A percentile compares a stretch with the other conserved stretches of the same genome.
These are phyloP conservation scores for Varanus salvator DNA, from an alignment of 2,113 vertebrate species.

Conservation along the genomic window DNA sequence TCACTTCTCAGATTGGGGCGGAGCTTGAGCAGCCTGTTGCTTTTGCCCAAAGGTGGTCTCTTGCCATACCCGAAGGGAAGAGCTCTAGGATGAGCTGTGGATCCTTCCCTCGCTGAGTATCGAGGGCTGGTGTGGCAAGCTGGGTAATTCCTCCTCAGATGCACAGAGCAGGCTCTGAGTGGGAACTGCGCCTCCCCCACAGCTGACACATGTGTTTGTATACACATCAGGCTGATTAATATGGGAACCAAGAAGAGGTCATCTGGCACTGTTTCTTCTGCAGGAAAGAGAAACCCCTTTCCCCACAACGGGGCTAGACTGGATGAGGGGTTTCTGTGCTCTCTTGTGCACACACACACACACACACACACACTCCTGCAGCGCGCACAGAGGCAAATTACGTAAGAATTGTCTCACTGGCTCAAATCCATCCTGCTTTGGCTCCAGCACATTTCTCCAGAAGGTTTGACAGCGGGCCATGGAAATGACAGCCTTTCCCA, in stretches of 20 bases:
- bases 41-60: not conserved
- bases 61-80: not conserved
- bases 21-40: not conserved
- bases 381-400: not conserved
- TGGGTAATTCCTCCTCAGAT: slow-evolving; percentile 12
- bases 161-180: not conserved
- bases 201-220: not conserved
- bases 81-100: not conserved
- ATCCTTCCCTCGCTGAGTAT: not conserved
- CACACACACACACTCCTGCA: not conserved
- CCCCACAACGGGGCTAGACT: not conserved
- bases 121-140: not conserved
- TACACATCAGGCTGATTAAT: not conserved
- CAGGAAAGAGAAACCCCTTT: not conserved
- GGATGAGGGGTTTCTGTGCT: not conserved
- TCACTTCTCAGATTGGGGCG: not conserved
- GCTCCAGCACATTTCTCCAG: not conserved
- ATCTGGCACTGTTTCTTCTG: not conserved
- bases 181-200: not conserved
- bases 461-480: too few species aligned
- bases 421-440: not conserved
- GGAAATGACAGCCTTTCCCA: not conserved
- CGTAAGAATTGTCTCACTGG: not conserved
- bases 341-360: too few species aligned
- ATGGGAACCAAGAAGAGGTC: not conserved